Conservation (phyloP, 2,113 vertebrate species). For the Trachemys scripta region DNA sequence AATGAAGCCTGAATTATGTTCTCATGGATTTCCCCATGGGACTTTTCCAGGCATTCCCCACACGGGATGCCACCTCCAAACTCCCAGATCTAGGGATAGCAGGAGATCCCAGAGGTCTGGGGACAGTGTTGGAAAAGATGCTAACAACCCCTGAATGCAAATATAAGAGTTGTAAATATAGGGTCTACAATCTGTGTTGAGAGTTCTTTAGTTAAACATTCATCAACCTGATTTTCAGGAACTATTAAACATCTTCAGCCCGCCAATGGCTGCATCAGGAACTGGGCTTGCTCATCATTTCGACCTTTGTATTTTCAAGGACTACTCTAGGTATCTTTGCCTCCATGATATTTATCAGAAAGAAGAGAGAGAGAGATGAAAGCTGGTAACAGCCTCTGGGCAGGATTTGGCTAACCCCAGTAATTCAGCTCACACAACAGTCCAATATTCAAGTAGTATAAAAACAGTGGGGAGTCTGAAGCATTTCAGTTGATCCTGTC, state of each 20-base stretch:
- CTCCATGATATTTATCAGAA: constrained; percentile 17
- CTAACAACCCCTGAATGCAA: rapidly evolving
- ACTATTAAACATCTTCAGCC: rapidly evolving
- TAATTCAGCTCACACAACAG: constrained; percentile 41
- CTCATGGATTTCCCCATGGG: background rate
- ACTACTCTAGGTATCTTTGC: constrained; percentile 27
- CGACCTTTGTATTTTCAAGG: background rate
- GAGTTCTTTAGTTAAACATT: background rate
- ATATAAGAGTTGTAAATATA: background rate
- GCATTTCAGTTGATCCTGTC: background rate
- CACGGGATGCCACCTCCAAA: background rate
- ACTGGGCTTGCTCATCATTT: background rate
- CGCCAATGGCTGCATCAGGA: background rate
- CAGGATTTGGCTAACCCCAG: constrained; percentile 59
- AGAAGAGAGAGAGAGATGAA: constrained; percentile 24
- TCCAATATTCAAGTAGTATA: background rate
- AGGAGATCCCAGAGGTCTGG: background rate
- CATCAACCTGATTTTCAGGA: background rate
- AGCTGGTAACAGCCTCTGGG: constrained; percentile 57
- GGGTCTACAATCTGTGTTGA: background rate
- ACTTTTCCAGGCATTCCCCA: background rate
- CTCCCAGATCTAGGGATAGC: background rate
- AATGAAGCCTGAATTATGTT: too few relatives aligned
- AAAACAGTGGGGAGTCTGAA: background rate
- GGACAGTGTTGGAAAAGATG: background rate